Base-by-base conservation (phyloP, 1,140 invertebrate species). In the Drosophila bocqueti region DNA sequence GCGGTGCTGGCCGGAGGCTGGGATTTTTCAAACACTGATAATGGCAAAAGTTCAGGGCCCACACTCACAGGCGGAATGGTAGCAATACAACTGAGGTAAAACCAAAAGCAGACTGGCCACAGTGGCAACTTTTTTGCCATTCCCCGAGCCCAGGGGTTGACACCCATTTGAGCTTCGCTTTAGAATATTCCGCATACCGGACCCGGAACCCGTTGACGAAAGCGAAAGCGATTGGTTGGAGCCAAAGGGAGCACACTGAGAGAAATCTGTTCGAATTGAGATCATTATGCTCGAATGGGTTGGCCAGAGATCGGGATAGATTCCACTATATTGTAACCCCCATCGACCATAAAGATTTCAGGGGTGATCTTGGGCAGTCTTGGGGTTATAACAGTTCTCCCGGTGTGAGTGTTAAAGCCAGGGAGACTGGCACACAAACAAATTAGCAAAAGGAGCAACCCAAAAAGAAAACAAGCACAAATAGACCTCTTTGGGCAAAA, bases 391-490 rank as follows among this genome's bases (percentile, higher is more conserved):
- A 21, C 11, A 10, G 10, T 72, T 47, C 18, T 57, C n/a, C 0
- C 34, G 54, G 67, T 71, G 54, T 58, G 31, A 38, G 36, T 38
- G 24, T 38, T 36, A 42, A 45, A 40, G 49, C 61, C 61, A 59
- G 49, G 43, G 61, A 77, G 68, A 83, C 72, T 77, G 72, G 46
- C 60, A 77, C 81, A 76, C 85, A 89, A 89, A 89, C 85, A 90
- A 89, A 89, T 89, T 90, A 89, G 85, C 72, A 85, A 85, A 90
- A 90, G 81, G 82, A 89, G 84, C 67, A 75, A 68, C 62, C 62
- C 72, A 71, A 89, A 89, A 89, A 75, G 66, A 89, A 61, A 81
- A 65, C 67, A 61, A 77, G 64, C 61, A 57, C 76, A 87, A 86
- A 86, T 83, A 83, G 73, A 89, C 63, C 76, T 77, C 36, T 79